phyloP scores from a whole-genome alignment of 2,113 vertebrate species.

The Oncorhynchus keta region DNA sequence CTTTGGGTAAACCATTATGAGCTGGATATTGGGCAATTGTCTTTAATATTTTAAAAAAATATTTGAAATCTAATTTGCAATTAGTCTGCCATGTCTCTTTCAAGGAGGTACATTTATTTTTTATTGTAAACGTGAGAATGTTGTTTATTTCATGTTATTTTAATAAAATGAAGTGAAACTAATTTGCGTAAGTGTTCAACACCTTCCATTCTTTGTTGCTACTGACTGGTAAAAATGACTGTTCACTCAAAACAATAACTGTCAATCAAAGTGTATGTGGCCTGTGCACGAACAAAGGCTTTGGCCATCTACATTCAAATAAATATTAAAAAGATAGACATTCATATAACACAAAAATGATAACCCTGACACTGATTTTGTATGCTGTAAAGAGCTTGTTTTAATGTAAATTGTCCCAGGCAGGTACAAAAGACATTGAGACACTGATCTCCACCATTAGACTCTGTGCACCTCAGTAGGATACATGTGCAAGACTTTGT shows the following conservation, averaged over 20 bases:
- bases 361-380: no score
- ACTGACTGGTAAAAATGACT: neutral
- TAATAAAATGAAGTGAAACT: slow-evolving; percentile 98
- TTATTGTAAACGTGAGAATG: slow-evolving; percentile 81
- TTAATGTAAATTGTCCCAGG: neutral
- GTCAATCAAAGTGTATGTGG: neutral
- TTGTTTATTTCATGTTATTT: slow-evolving; percentile 87
- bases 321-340: no score
- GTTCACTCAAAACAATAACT: neutral
- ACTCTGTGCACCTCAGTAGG: slow-evolving; percentile 16
- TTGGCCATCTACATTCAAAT: no score
- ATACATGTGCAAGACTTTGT: slow-evolving; percentile 50
- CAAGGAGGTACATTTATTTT: slow-evolving; percentile 75
- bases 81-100: slow-evolving; percentile 77
- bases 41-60: slow-evolving; percentile 70
- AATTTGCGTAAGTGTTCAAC: slow-evolving; percentile 34
- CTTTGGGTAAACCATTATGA: slow-evolving; percentile 34
- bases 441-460: neutral
- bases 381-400: no score
- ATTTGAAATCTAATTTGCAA: slow-evolving; percentile 87
- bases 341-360: no score
- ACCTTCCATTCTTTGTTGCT: neutral
- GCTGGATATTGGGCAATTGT: slow-evolving; percentile 55
- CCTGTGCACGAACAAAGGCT: neutral
- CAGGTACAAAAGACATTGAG: neutral